Evolutionary conservation across 1,140 invertebrate species (phyloP).

Genomic region (Drosophila jambulina): DNA sequence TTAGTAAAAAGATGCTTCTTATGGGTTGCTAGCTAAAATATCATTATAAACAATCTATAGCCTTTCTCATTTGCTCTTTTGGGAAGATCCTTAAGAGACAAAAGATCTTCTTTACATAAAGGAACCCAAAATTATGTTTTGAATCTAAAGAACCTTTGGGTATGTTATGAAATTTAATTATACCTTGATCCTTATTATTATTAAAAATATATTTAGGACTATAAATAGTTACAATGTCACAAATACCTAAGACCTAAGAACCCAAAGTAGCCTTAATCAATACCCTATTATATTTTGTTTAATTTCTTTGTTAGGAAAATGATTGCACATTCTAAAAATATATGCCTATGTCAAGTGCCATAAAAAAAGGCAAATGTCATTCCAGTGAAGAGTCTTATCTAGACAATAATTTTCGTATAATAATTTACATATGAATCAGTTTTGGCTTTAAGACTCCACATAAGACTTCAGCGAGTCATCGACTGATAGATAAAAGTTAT

Average conservation of each 20-base stretch:
- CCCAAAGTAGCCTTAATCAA: background rate
- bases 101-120: background rate
- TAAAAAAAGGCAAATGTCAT: constrained; percentile 1
- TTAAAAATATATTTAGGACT: too few relatives aligned
- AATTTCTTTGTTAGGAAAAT: background rate
- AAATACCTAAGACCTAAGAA: too few relatives aligned
- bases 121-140: background rate
- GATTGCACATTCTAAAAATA: constrained; percentile 17
- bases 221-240: background rate
- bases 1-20: background rate
- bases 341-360: background rate
- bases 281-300: background rate
- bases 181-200: too few relatives aligned
- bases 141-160: too few relatives aligned
- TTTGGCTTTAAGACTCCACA: background rate
- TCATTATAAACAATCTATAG: accelerated
- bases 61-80: background rate
- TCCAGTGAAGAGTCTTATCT: constrained; percentile 29
- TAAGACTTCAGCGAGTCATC: constrained; percentile 14
- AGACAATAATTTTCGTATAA: constrained; percentile 12
- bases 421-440: constrained; percentile 52
- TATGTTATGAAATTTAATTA: too few relatives aligned
- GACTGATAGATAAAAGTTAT: constrained; percentile 38
- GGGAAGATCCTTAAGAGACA: too few relatives aligned
- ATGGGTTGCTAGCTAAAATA: background rate